These are phyloP conservation scores for Anolis sagrei DNA, from an alignment of 2,113 vertebrate genomes.

Conservation along the genomic window DNA sequence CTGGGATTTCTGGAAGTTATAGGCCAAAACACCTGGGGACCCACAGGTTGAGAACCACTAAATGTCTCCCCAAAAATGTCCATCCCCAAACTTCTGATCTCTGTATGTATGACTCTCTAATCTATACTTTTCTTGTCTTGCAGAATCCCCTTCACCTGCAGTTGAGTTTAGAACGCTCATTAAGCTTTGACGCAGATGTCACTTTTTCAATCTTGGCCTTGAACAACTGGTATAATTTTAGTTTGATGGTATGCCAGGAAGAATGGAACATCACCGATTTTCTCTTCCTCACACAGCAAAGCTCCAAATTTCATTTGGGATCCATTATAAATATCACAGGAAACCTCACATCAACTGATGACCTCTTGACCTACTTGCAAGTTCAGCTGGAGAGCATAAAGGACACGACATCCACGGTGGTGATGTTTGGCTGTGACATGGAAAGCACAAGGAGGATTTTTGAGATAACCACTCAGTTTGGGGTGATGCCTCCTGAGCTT, in stretches of 20 bases:
- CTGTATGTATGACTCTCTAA: slow-evolving; percentile 61
- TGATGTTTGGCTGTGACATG: slow-evolving; percentile 95
- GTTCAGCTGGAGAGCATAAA: slow-evolving; percentile 83
- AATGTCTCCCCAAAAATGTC: neutral
- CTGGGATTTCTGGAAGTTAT: no score
- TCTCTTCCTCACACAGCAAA: slow-evolving; percentile 87
- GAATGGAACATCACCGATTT: slow-evolving; percentile 93
- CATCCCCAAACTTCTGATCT: neutral
- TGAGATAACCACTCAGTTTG: slow-evolving; percentile 79
- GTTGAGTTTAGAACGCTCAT: slow-evolving; percentile 89
- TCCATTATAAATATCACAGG: slow-evolving; percentile 89
- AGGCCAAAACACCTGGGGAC: no score
- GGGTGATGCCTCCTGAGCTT: slow-evolving; percentile 82
- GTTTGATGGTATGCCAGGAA: slow-evolving; percentile 91
- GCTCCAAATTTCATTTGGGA: slow-evolving; percentile 90
- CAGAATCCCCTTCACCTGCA: slow-evolving; percentile 97
- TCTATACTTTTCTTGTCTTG: slow-evolving; percentile 68
- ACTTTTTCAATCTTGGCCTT: slow-evolving; percentile 91
- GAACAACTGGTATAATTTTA: slow-evolving; percentile 98
- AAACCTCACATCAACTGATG: slow-evolving; percentile 77
- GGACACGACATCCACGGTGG: slow-evolving; percentile 83
- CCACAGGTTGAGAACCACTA: no score
- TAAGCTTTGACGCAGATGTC: slow-evolving; percentile 84
- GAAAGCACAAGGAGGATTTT: slow-evolving; percentile 86
- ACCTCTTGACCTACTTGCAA: slow-evolving; percentile 84